Evolutionary conservation across 1,140 invertebrate genomes (phyloP).

Genomic region (Apocrypta bakeri): DNA sequence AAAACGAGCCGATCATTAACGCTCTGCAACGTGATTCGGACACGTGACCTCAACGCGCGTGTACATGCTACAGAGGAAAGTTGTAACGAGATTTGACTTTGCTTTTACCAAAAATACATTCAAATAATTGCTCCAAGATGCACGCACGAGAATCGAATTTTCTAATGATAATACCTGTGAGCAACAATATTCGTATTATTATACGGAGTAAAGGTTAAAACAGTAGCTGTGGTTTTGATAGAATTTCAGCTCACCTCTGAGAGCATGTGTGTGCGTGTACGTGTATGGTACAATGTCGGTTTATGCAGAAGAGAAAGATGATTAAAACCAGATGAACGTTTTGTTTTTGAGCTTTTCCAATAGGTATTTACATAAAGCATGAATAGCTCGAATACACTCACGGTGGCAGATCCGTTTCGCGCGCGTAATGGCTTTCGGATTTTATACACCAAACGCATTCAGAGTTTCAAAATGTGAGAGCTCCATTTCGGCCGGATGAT

Average conservation of each 20-base stretch:
- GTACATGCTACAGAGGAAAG: neutral
- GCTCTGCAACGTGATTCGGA: slow-evolving; percentile 54
- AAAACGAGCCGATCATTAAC: slow-evolving; percentile 3
- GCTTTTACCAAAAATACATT: too few species aligned
- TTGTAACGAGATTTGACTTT: neutral
- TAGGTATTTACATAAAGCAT: neutral
- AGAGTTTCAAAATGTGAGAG: neutral
- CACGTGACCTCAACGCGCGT: slow-evolving; percentile 50
- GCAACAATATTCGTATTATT: too few species aligned
- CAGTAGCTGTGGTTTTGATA: neutral
- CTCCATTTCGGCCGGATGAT: neutral
- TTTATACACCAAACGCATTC: neutral
- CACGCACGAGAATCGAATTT: too few species aligned
- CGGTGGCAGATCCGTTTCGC: neutral
- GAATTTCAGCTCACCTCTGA: neutral
- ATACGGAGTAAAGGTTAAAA: too few species aligned
- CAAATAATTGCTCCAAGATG: too few species aligned
- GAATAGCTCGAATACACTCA: neutral
- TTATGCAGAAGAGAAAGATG: neutral
- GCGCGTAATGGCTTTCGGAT: neutral
- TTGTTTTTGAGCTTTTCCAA: neutral
- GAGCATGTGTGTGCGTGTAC: too few species aligned
- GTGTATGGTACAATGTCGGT: too few species aligned
- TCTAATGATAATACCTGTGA: too few species aligned
- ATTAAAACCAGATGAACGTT: neutral